phyloP scores from a whole-genome alignment of 1,140 invertebrate species.

The Drosophila equinoxialis region DNA sequence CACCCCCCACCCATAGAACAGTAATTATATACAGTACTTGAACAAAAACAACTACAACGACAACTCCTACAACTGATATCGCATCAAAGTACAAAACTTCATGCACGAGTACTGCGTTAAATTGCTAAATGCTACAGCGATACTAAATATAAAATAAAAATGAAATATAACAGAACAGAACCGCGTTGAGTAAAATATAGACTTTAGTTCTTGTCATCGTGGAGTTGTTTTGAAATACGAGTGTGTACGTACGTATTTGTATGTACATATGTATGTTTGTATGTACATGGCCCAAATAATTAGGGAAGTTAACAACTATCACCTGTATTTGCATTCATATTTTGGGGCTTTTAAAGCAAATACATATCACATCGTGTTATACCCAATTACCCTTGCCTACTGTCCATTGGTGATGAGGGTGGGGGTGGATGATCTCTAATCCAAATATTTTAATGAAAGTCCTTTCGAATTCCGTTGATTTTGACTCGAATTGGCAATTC shows the following conservation, averaged over 20 bases:
- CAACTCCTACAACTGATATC: conserved; percentile 59
- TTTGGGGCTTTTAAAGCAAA: conserved; percentile 14
- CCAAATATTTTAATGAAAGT: no score
- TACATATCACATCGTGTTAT: neutral
- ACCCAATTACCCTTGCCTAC: neutral
- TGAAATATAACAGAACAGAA: conserved; percentile 23
- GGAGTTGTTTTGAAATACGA: conserved; percentile 32
- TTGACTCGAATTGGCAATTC: no score
- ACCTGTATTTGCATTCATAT: conserved; percentile 67
- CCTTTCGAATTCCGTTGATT: no score
- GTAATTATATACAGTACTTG: conserved; percentile 62
- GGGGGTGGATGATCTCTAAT: no score
- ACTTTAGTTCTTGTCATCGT: conserved; percentile 60
- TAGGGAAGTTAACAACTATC: conserved; percentile 64
- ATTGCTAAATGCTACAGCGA: conserved; percentile 77
- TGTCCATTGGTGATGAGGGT: no score
- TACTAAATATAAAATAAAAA: conserved; percentile 51
- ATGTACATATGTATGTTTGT: conserved; percentile 37
- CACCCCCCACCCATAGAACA: neutral
- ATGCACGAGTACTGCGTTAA: conserved; percentile 80
- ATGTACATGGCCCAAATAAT: conserved; percentile 73
- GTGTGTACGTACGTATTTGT: neutral
- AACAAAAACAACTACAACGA: conserved; percentile 42
- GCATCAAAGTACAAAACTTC: conserved; percentile 79
- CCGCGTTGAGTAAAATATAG: conserved; percentile 35